These are phyloP conservation scores for Nematopogon swammerdamellus DNA, from an alignment of 2,888 invertebrate species.

Conservation along the genomic window DNA sequence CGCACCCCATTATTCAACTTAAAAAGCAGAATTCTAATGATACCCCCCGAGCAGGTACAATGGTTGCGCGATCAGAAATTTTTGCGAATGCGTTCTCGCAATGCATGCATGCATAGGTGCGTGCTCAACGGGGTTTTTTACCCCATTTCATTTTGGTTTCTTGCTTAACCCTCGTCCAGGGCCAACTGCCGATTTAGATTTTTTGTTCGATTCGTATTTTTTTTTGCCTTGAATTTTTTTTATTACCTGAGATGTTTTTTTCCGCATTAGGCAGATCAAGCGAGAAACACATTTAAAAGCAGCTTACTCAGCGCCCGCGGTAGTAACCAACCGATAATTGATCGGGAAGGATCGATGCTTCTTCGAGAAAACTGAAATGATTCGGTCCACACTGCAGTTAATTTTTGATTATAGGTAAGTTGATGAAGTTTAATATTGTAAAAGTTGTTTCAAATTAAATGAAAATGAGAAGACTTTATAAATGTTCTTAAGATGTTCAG, in stretches of 20 bases:
- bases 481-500: too few relatives aligned
- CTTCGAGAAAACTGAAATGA: not conserved
- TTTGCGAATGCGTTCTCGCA: not conserved
- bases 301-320: constrained; percentile 31
- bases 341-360: not conserved
- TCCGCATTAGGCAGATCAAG: constrained; percentile 33
- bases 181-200: constrained; percentile 37
- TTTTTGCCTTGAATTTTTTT: constrained; percentile 51
- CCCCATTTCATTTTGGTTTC: constrained; percentile 10
- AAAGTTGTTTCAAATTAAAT: too few relatives aligned
- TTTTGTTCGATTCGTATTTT: constrained; percentile 52
- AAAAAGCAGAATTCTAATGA: not conserved
- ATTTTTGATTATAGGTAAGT: too few relatives aligned
- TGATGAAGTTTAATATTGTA: too few relatives aligned
- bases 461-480: too few relatives aligned
- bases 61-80: not conserved
- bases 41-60: not conserved
- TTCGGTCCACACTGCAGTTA: too few relatives aligned
- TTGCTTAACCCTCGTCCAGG: constrained; percentile 8
- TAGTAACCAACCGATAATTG: not conserved
- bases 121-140: constrained; percentile 7
- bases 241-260: constrained; percentile 54
- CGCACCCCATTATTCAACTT: not conserved
- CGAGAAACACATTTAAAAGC: constrained; percentile 50
- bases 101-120: not conserved